A percentile compares a stretch with the other conserved stretches of the same genome.
These are phyloP conservation scores for Phyllotreta cruciferae DNA, from an alignment of 2,888 invertebrate species.

Conservation along the genomic window DNA sequence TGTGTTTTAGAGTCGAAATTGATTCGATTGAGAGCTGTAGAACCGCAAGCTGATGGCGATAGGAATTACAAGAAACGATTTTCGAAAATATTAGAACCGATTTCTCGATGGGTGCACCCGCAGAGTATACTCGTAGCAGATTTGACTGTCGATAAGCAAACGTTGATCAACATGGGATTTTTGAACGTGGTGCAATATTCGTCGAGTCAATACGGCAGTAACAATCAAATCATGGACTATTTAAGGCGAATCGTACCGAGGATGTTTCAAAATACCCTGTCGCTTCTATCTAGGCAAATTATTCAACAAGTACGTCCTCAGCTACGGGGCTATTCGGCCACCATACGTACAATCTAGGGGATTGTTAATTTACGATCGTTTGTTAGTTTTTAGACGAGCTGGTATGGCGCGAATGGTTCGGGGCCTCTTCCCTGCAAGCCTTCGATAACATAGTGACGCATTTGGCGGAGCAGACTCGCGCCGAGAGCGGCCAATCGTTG, in stretches of 20 bases:
- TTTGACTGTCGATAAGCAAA: slow-evolving; percentile 82
- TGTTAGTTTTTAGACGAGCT: slow-evolving; percentile 86
- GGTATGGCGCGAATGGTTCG: slow-evolving; percentile 87
- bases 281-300: slow-evolving; percentile 80
- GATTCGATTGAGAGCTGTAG: slow-evolving; percentile 81
- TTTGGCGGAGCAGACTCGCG: slow-evolving; percentile 78
- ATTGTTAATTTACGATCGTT: too few relatives aligned
- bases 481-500: slow-evolving; percentile 69
- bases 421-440: slow-evolving; percentile 76
- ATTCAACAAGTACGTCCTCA: slow-evolving; percentile 72
- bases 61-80: slow-evolving; percentile 80
- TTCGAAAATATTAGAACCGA: slow-evolving; percentile 81
- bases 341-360: neutral
- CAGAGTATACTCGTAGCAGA: slow-evolving; percentile 82
- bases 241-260: slow-evolving; percentile 83
- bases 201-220: slow-evolving; percentile 59
- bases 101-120: slow-evolving; percentile 80
- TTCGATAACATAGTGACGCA: slow-evolving; percentile 83
- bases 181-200: slow-evolving; percentile 73
- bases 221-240: slow-evolving; percentile 80
- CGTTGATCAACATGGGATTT: slow-evolving; percentile 80
- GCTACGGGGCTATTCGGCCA: neutral
- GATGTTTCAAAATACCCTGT: slow-evolving; percentile 90
- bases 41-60: slow-evolving; percentile 80
- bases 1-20: slow-evolving; percentile 65